Percentiles rank a stretch among this genome's conserved stretches.
phyloP scores from a whole-genome alignment of 2,113 vertebrate genomes.

The Dascyllus trimaculatus region DNA sequence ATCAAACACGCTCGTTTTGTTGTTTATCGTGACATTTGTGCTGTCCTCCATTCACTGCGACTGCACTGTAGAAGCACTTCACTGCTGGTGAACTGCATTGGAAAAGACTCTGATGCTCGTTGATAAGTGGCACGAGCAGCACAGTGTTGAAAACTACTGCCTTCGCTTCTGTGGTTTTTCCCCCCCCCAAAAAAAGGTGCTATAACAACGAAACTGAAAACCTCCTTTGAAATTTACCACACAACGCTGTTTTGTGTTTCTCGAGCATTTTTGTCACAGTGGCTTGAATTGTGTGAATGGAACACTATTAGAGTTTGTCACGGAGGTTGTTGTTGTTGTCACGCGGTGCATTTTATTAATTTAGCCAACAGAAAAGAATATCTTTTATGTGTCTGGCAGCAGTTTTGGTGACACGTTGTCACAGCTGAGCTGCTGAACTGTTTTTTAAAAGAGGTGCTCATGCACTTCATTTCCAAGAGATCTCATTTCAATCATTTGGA shows the following conservation, averaged over 20 bases:
- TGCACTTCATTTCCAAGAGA: conserved; percentile 1
- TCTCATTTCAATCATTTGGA: background rate
- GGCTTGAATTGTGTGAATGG: too few species aligned
- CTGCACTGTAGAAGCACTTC: background rate
- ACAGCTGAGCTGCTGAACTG: background rate
- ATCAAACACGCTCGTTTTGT: background rate
- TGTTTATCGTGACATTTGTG: background rate
- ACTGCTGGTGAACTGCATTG: background rate
- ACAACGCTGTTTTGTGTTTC: too few species aligned
- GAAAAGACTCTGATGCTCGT: background rate
- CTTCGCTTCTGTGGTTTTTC: too few species aligned
- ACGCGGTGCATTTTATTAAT: too few species aligned
- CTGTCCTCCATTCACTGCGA: background rate
- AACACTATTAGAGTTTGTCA: too few species aligned
- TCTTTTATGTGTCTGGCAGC: too few species aligned
- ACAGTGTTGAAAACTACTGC: too few species aligned
- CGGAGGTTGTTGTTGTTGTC: too few species aligned
- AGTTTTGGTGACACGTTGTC: too few species aligned
- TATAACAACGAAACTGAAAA: background rate
- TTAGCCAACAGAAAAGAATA: too few species aligned
- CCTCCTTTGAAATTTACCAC: too few species aligned
- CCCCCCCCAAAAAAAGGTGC: background rate
- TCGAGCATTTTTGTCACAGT: too few species aligned
- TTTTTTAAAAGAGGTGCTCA: conserved; percentile 5
- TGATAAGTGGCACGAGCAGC: background rate